These are phyloP conservation scores for Geotrupes spiniger DNA, from an alignment of 2,888 invertebrate species.

Conservation along the genomic window DNA sequence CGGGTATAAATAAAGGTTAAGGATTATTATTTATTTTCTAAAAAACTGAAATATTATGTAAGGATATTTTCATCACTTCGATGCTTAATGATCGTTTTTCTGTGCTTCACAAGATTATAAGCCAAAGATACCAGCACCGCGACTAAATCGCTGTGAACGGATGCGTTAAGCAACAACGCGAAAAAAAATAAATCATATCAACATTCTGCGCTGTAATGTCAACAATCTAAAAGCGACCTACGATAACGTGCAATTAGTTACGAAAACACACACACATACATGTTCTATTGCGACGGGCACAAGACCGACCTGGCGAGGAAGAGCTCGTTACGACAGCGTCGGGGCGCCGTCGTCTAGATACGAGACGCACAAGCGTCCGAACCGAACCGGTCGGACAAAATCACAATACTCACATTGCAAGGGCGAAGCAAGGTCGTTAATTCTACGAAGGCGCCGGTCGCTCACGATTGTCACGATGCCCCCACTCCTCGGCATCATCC, in stretches of 20 bases:
- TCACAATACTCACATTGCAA: conserved; percentile 43
- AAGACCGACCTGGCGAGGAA: conserved; percentile 10
- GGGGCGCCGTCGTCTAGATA: conserved; percentile 26
- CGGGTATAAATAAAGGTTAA: too few species aligned
- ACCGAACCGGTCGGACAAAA: conserved; percentile 36
- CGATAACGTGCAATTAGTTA: conserved; percentile 13
- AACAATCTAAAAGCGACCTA: conserved; percentile 13
- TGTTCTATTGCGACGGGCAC: conserved; percentile 3
- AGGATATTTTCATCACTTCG: too few species aligned
- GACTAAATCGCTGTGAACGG: too few species aligned
- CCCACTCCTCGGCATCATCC: conserved; percentile 49
- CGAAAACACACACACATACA: neutral
- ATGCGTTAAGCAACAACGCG: too few species aligned
- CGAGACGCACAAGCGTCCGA: conserved; percentile 34
- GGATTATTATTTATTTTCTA: too few species aligned
- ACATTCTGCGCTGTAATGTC: too few species aligned
- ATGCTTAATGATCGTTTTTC: too few species aligned
- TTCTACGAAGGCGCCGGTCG: conserved; percentile 52
- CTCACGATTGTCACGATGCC: conserved; percentile 41
- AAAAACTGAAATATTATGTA: too few species aligned
- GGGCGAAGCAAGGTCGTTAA: conserved; percentile 49
- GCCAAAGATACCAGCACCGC: too few species aligned
- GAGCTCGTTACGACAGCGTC: conserved; percentile 19
- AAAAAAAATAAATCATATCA: too few species aligned
- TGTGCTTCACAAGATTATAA: too few species aligned